Evolutionary conservation across 2,113 vertebrate genomes (phyloP).

Genomic region (Rhineura floridana): DNA sequence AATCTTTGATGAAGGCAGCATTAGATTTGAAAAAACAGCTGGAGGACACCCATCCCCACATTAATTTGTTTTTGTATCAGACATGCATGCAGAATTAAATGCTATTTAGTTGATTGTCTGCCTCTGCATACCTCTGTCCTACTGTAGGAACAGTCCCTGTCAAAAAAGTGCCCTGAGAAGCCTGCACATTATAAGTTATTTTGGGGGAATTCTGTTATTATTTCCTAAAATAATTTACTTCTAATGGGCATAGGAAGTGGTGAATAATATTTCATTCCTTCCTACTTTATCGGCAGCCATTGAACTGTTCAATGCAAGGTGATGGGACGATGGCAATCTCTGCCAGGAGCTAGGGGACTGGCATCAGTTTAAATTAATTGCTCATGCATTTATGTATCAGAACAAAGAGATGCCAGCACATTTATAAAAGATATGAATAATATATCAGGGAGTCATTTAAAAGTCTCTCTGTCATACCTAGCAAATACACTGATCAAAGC

Average conservation of each 20-base stretch:
- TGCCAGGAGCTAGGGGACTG: conserved; percentile 40
- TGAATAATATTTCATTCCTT: conserved; percentile 46
- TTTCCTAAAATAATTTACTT: conserved; percentile 61
- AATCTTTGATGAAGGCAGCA: conserved; percentile 65
- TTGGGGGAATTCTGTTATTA: conserved; percentile 40
- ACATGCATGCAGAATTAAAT: conserved; percentile 77
- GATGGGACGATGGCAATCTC: conserved; percentile 2
- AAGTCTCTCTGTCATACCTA: conserved; percentile 52
- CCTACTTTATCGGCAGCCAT: conserved; percentile 36
- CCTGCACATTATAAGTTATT: conserved; percentile 72
- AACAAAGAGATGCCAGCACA: conserved; percentile 45
- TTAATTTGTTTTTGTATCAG: conserved; percentile 78
- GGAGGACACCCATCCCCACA: conserved; percentile 76
- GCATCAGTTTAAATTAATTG: conserved; percentile 75
- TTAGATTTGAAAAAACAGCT: conserved; percentile 75
- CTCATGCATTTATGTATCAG: conserved; percentile 72
- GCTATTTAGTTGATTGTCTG: conserved; percentile 67
- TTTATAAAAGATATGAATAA: conserved; percentile 69
- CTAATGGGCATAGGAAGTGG: conserved; percentile 66
- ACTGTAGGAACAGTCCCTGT: conserved; percentile 49
- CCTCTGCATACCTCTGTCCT: conserved; percentile 57
- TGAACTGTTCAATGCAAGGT: conserved; percentile 53
- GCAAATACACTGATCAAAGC: conserved; percentile 52
- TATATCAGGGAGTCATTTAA: conserved; percentile 61
- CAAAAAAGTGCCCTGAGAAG: conserved; percentile 49